phyloP scores from a whole-genome alignment of 1,140 invertebrate genomes.

The Meloidogyne chitwoodi region DNA sequence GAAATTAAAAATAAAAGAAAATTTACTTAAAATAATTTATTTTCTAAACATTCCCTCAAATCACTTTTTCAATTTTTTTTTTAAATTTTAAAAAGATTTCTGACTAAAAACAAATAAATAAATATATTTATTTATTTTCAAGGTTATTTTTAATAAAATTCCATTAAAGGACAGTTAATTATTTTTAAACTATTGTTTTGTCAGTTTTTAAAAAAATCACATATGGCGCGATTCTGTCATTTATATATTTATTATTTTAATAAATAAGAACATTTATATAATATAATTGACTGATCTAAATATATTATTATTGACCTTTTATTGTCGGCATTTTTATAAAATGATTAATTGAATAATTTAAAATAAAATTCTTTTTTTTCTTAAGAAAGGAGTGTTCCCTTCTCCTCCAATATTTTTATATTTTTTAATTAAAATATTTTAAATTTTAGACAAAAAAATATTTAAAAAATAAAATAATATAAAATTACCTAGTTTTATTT shows the following conservation, averaged over 20 bases:
- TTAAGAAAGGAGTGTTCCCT: background rate
- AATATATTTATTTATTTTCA: background rate
- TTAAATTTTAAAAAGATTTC: background rate
- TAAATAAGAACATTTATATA: background rate
- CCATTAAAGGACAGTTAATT: background rate
- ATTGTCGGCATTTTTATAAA: background rate
- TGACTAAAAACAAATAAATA: background rate
- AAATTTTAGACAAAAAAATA: too few species aligned
- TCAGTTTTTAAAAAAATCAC: background rate
- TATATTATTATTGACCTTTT: background rate
- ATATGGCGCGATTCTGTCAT: background rate
- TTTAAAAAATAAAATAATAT: too few species aligned
- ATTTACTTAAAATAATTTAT: too few species aligned
- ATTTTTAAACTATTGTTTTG: background rate
- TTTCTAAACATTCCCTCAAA: too few species aligned
- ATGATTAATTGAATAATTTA: background rate
- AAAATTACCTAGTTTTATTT: too few species aligned
- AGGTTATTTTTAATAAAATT: background rate
- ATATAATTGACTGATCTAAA: background rate
- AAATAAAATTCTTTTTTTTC: background rate
- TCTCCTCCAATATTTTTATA: too few species aligned
- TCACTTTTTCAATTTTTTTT: too few species aligned
- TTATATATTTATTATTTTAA: too few species aligned
- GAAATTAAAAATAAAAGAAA: too few species aligned
- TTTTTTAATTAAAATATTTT: too few species aligned